phyloP scores from a whole-genome alignment of 2,888 invertebrate species.

The Cartodere bifasciata region DNA sequence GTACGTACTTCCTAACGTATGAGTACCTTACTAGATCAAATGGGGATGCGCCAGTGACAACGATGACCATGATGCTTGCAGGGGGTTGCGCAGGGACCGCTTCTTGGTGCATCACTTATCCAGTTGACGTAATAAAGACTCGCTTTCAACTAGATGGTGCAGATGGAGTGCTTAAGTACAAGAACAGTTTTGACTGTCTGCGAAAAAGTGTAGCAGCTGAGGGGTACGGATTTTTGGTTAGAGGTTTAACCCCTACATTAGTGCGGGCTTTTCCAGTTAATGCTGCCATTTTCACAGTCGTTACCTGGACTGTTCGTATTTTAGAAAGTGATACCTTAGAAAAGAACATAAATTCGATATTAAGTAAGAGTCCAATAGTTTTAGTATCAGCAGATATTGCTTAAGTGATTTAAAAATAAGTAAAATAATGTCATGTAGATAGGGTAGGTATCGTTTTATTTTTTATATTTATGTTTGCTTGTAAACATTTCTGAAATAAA shows the following conservation, averaged over 20 bases:
- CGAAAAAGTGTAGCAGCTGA: constrained; percentile 53
- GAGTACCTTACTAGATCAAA: constrained; percentile 53
- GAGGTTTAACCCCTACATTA: constrained; percentile 67
- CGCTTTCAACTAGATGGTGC: constrained; percentile 64
- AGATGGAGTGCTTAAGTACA: constrained; percentile 42
- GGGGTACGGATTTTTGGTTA: constrained; percentile 58
- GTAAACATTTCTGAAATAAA: too few relatives aligned
- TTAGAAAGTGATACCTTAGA: constrained; percentile 8
- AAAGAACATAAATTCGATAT: too few relatives aligned
- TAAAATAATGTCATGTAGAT: too few relatives aligned
- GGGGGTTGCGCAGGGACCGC: constrained; percentile 77
- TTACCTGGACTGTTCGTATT: constrained; percentile 61
- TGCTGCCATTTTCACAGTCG: constrained; percentile 82
- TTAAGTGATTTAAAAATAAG: too few relatives aligned
- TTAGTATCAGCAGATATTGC: too few relatives aligned
- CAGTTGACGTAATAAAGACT: constrained; percentile 83
- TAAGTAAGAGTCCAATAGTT: too few relatives aligned
- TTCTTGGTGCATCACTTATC: constrained; percentile 81
- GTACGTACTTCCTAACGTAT: constrained; percentile 75
- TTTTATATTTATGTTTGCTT: too few relatives aligned
- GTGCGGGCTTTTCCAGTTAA: constrained; percentile 86
- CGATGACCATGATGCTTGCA: constrained; percentile 57
- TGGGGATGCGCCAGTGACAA: constrained; percentile 40
- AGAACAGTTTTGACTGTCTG: constrained; percentile 61
- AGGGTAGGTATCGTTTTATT: too few relatives aligned